Evolutionary conservation across 2,797 vertebrate species (phyloP).

Genomic region (Arremon brunneinucha): DNA sequence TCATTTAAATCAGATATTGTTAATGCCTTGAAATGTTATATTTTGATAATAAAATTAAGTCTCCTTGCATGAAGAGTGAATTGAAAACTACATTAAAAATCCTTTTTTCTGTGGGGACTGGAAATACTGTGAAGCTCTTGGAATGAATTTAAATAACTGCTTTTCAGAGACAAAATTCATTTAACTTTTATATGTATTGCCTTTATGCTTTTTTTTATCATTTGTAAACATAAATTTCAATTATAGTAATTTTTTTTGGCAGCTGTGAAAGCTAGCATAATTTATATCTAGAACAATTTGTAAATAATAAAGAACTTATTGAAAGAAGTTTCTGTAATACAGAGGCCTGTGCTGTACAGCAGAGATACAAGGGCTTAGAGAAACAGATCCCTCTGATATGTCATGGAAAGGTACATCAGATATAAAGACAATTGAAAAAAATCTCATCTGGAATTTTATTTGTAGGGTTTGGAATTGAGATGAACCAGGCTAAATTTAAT

Average conservation of each 20-base stretch:
- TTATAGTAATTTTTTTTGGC: background rate
- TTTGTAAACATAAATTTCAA: background rate
- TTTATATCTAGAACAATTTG: background rate
- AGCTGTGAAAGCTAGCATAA: background rate
- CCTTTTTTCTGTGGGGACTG: background rate
- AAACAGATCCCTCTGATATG: background rate
- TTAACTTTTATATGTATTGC: background rate
- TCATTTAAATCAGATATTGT: slow-evolving; percentile 37
- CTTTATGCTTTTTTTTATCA: background rate
- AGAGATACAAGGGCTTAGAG: background rate
- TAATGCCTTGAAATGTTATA: slow-evolving; percentile 22
- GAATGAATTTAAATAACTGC: background rate
- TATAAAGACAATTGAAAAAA: background rate
- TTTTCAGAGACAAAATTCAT: background rate
- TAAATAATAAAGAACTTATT: background rate
- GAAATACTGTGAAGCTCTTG: background rate
- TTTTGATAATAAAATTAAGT: slow-evolving; percentile 48
- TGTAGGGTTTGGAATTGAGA: background rate
- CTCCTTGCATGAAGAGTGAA: background rate
- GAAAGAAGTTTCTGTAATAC: background rate
- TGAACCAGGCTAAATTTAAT: background rate
- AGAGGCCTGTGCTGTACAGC: background rate
- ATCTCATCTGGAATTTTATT: background rate
- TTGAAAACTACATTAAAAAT: background rate
- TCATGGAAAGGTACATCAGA: background rate